Conservation (phyloP, 2,113 vertebrate genomes). For the Plecturocebus donacophilus region DNA sequence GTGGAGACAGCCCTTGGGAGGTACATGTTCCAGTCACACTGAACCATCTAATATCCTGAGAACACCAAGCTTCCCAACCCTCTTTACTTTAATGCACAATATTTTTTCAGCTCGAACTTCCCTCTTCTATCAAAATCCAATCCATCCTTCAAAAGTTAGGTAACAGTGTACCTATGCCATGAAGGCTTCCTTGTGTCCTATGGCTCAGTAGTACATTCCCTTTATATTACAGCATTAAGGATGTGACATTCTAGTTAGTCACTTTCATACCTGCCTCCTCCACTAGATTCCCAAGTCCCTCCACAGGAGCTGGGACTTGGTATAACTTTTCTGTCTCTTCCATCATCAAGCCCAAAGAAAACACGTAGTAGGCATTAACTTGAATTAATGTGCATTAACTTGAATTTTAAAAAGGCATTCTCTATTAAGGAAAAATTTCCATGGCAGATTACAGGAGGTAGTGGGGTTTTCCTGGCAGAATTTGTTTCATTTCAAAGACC, state of each 20-base stretch:
- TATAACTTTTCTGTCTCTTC: neutral
- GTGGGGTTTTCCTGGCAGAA: neutral
- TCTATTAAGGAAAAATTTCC: neutral
- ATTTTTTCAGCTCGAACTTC: neutral
- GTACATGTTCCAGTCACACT: neutral
- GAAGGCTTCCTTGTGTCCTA: neutral
- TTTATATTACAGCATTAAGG: neutral
- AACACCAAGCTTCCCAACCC: neutral
- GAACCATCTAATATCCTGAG: neutral
- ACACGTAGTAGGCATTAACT: neutral
- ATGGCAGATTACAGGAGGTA: neutral
- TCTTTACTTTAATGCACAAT: neutral
- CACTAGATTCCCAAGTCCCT: no score
- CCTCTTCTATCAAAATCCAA: neutral
- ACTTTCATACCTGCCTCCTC: neutral
- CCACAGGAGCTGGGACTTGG: neutral
- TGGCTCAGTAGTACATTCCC: neutral
- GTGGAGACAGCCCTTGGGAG: no score
- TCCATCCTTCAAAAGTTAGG: neutral
- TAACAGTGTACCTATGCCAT: neutral
- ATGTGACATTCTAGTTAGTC: neutral
- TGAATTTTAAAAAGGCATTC: neutral
- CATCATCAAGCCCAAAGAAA: neutral
- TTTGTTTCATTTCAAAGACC: neutral
- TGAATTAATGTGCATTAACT: neutral